Evolutionary conservation across 2,888 invertebrate genomes (phyloP).

Genomic region (Chymomyza caudatula): DNA sequence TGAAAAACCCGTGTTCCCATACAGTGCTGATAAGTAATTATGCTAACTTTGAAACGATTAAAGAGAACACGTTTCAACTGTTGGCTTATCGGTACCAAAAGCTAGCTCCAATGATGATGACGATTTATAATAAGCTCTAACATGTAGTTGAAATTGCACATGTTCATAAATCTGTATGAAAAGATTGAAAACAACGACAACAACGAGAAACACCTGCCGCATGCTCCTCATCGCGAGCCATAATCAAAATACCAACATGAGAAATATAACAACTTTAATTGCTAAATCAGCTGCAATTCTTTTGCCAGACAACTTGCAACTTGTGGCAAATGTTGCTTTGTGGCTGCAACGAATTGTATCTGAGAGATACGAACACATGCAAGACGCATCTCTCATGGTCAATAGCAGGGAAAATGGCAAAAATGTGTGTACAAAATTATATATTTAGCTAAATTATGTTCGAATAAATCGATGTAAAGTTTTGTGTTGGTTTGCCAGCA

Average conservation of each 20-base stretch:
- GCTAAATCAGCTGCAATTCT: slow-evolving; percentile 1
- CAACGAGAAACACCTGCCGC: neutral
- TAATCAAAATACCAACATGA: neutral
- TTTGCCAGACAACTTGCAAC: neutral
- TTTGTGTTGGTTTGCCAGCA: neutral
- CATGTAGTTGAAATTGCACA: neutral
- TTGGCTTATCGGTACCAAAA: neutral
- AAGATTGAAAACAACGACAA: neutral
- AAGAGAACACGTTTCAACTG: neutral
- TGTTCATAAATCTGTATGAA: neutral
- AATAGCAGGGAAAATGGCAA: neutral
- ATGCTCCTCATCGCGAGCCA: neutral
- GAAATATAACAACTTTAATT: slow-evolving; percentile 1
- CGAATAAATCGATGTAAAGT: neutral
- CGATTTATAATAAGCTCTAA: neutral
- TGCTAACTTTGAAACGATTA: neutral
- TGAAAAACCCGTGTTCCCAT: neutral
- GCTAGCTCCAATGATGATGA: neutral
- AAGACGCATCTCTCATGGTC: neutral
- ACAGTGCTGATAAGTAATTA: neutral
- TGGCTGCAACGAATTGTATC: neutral
- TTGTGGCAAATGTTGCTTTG: neutral
- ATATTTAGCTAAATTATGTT: neutral
- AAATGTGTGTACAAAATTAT: neutral
- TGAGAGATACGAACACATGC: no score